Evolutionary conservation across 2,797 vertebrate genomes (phyloP).

Genomic region (Pogoniulus pusillus): DNA sequence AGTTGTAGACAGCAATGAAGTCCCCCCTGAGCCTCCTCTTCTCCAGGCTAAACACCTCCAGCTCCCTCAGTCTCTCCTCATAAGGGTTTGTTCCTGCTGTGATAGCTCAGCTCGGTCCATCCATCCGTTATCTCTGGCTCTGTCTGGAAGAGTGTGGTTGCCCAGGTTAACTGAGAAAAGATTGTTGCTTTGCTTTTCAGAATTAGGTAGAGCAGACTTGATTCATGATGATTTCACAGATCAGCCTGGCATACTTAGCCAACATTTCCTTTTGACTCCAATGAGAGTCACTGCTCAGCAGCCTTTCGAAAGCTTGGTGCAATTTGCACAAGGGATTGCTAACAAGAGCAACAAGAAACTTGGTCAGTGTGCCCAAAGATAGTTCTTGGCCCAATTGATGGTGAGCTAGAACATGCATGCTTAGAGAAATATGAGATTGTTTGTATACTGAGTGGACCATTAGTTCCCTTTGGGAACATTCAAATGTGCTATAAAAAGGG

Average conservation of each 20-base stretch:
- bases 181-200: neutral
- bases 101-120: neutral
- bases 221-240: neutral
- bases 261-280: neutral
- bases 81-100: neutral
- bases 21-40: no score
- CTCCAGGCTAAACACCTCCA: no score
- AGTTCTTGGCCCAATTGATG: neutral
- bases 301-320: neutral
- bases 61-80: no score
- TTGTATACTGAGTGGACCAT: neutral
- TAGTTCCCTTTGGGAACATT: neutral
- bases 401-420: neutral
- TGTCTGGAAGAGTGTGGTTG: neutral
- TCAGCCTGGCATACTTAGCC: neutral
- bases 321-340: neutral
- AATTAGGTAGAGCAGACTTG: neutral
- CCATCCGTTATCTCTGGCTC: neutral
- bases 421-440: neutral
- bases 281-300: neutral
- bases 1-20: no score
- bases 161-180: neutral
- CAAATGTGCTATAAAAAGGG: neutral
- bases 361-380: neutral
- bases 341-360: neutral